Evolutionary conservation across 2,113 vertebrate species (phyloP).

Genomic region (Mugil cephalus): DNA sequence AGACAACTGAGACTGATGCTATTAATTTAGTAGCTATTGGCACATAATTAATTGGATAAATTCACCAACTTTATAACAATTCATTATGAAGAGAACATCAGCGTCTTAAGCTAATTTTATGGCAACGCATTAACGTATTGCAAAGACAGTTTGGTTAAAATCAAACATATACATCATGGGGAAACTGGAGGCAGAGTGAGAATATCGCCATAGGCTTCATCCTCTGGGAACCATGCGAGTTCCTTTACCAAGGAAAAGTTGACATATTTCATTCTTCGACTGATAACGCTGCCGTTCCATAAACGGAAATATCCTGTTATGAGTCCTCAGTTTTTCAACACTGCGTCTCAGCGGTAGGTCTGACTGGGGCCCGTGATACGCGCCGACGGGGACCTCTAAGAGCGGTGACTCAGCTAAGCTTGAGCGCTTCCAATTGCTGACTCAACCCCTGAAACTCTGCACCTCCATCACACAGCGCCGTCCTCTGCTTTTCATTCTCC

Average conservation of each 20-base stretch:
- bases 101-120: no score
- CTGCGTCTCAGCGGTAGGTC: slow-evolving; percentile 11
- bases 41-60: no score
- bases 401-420: slow-evolving; percentile 73
- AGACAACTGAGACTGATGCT: no score
- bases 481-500: slow-evolving; percentile 69
- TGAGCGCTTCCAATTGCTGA: slow-evolving; percentile 68
- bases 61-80: no score
- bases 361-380: slow-evolving; percentile 21
- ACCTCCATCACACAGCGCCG: slow-evolving; percentile 67
- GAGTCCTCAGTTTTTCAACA: slow-evolving; percentile 8
- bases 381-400: slow-evolving; percentile 42
- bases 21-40: no score
- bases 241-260: background rate
- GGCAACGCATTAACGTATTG: no score
- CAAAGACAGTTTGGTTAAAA: no score
- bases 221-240: background rate
- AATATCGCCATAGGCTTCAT: background rate
- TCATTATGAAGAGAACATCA: no score
- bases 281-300: background rate
- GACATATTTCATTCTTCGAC: background rate
- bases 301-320: background rate
- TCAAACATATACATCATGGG: background rate
- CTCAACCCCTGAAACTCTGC: slow-evolving; percentile 71
- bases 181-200: background rate